These are phyloP conservation scores for Asobara japonica DNA, from an alignment of 1,140 invertebrate genomes.

Conservation along the genomic window DNA sequence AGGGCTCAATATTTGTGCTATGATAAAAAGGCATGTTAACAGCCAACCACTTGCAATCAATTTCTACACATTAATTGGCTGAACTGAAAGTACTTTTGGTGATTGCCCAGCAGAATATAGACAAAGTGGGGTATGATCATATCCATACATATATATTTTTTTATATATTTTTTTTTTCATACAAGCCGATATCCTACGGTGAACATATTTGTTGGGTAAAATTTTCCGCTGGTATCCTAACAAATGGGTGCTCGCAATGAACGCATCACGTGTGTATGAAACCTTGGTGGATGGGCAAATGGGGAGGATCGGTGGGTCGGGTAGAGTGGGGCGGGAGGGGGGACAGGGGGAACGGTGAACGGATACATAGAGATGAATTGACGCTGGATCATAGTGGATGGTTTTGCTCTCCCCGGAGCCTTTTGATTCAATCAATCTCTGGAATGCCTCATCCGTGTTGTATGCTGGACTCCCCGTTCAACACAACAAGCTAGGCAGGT, in stretches of 20 bases:
- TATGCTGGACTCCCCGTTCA: neutral
- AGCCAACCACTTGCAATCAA: too few relatives aligned
- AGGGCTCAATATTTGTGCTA: too few relatives aligned
- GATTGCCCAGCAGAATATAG: too few relatives aligned
- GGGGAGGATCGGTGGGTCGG: neutral
- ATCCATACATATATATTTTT: neutral
- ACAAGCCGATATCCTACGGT: neutral
- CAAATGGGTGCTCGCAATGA: neutral
- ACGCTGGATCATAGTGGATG: slow-evolving; percentile 2
- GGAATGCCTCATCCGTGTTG: slow-evolving; percentile 32
- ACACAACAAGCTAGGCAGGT: slow-evolving; percentile 1
- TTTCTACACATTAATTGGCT: too few relatives aligned
- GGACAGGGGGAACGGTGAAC: neutral
- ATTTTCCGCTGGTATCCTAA: neutral
- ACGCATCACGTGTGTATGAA: neutral
- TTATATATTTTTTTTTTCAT: neutral
- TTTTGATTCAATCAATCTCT: slow-evolving; percentile 50
- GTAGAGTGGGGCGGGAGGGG: too few relatives aligned
- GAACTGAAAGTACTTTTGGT: too few relatives aligned
- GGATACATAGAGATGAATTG: neutral
- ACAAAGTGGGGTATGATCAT: too few relatives aligned
- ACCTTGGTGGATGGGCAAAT: too few relatives aligned
- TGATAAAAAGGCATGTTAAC: too few relatives aligned
- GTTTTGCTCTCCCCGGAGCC: slow-evolving; percentile 35
- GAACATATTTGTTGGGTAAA: neutral